phyloP scores from a whole-genome alignment of 1,140 invertebrate species.

The Holcopasites calliopsidis region DNA sequence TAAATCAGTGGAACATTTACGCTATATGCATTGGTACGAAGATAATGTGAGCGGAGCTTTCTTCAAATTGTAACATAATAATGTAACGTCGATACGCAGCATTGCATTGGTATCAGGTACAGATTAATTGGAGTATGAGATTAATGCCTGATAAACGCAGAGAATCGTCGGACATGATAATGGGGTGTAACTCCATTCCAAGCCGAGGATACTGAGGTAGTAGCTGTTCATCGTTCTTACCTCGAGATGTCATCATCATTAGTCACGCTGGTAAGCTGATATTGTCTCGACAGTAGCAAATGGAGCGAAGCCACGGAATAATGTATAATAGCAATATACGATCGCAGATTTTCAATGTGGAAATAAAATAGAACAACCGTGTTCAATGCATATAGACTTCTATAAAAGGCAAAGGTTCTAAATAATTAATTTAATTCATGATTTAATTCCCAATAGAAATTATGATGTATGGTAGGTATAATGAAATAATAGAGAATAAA shows the following conservation, averaged over 20 bases:
- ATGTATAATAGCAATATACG: background rate
- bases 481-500: too few species aligned
- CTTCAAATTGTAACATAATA: too few species aligned
- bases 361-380: background rate
- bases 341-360: background rate
- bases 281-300: constrained; percentile 26
- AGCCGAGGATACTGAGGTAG: background rate
- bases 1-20: too few species aligned
- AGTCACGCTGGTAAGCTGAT: constrained; percentile 37
- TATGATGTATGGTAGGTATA: too few species aligned
- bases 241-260: constrained; percentile 17
- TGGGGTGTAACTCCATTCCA: background rate
- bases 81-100: too few species aligned
- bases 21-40: too few species aligned
- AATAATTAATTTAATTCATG: too few species aligned
- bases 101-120: too few species aligned
- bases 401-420: too few species aligned
- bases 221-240: constrained; percentile 3
- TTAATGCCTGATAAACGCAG: background rate
- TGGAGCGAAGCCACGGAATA: constrained; percentile 15
- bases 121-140: background rate
- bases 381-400: background rate
- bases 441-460: too few species aligned
- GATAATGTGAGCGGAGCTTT: too few species aligned
- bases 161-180: background rate